phyloP scores from a whole-genome alignment of 1,140 invertebrate species.

The Prorops nasuta region DNA sequence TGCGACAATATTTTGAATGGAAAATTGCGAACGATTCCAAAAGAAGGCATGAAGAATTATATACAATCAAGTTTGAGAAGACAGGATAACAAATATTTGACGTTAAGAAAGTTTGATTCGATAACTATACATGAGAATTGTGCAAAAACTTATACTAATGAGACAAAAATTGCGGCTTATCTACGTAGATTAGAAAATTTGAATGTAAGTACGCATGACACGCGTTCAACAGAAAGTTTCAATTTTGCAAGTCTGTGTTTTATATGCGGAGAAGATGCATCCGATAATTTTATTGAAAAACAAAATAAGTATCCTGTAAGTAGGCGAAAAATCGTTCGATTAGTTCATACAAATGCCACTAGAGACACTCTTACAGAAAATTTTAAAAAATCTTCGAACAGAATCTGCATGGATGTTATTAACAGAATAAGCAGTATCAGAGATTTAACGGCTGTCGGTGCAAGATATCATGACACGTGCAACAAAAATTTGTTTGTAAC shows the following conservation, averaged over 20 bases:
- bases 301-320: neutral
- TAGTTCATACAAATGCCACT: neutral
- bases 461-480: constrained; percentile 3
- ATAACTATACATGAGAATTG: constrained; percentile 4
- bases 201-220: neutral
- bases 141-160: neutral
- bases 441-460: constrained; percentile 2
- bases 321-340: neutral
- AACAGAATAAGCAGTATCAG: neutral
- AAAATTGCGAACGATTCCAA: neutral
- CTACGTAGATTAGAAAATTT: no score
- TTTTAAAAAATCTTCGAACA: constrained; percentile 7
- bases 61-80: neutral
- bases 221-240: constrained; percentile 1
- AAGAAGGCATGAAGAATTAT: neutral
- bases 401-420: constrained; percentile 3
- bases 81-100: neutral
- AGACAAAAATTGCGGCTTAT: constrained; percentile 1
- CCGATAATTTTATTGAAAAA: neutral
- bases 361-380: neutral
- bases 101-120: neutral
- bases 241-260: constrained; percentile 4
- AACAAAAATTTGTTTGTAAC: neutral
- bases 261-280: constrained; percentile 1
- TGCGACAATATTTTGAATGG: neutral